A percentile compares a stretch with the other conserved stretches of the same genome.
phyloP scores from a whole-genome alignment of 1,140 invertebrate species.

The Heliconius himera region DNA sequence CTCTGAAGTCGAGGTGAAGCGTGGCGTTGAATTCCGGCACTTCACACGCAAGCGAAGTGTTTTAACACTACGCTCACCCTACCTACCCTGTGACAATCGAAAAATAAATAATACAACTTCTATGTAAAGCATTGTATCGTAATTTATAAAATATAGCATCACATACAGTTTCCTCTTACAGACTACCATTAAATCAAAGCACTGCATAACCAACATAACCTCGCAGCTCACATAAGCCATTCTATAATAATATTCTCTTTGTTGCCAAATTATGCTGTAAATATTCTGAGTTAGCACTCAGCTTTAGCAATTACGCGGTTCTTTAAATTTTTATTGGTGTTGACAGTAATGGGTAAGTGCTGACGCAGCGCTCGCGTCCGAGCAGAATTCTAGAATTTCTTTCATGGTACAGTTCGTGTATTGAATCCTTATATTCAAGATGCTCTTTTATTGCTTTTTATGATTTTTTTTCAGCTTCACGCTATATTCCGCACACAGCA shows the following conservation, averaged over 20 bases:
- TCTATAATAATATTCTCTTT: slow-evolving; percentile 38
- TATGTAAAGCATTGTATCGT: background rate
- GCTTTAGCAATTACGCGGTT: slow-evolving; percentile 35
- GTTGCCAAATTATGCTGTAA: slow-evolving; percentile 39
- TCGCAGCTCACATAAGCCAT: slow-evolving; percentile 26
- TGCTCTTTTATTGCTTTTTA: background rate
- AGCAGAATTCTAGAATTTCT: background rate
- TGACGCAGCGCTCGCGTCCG: background rate
- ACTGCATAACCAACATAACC: slow-evolving; percentile 24
- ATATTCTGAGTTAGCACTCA: slow-evolving; percentile 32
- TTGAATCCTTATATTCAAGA: background rate
- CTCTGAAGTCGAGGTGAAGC: no score
- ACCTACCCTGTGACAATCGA: no score
- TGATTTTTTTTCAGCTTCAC: background rate
- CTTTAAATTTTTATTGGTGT: slow-evolving; percentile 34
- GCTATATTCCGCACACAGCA: no score
- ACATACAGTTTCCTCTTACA: slow-evolving; percentile 21
- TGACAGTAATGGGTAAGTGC: slow-evolving; percentile 19
- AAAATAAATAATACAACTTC: background rate
- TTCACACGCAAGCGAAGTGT: no score
- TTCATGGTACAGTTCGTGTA: background rate
- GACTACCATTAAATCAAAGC: slow-evolving; percentile 28
- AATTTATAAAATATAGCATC: slow-evolving; percentile 13
- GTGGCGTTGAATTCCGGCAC: no score
- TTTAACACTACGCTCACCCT: no score